Evolutionary conservation across 2,888 invertebrate species (phyloP).

Genomic region (Heliconius hortense): DNA sequence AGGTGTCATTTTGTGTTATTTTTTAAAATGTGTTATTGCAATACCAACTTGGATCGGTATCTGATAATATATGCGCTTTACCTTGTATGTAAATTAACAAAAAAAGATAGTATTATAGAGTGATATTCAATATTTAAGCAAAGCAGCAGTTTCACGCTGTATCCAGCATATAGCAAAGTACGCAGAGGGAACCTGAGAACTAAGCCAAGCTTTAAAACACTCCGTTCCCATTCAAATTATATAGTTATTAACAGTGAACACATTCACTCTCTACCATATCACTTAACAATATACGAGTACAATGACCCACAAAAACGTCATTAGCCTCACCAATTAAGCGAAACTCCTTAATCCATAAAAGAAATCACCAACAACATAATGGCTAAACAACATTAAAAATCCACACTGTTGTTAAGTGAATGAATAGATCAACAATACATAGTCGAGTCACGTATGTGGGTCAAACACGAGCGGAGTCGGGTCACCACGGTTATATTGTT

Average conservation of each 20-base stretch:
- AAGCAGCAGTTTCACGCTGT: not conserved
- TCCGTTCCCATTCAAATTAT: not conserved
- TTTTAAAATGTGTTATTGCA: not conserved
- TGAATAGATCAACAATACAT: conserved; percentile 4
- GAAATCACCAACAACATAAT: not conserved
- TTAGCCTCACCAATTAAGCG: too few species aligned
- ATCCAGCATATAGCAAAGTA: not conserved
- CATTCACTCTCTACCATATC: too few species aligned
- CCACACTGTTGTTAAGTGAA: not conserved
- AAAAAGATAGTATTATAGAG: too few species aligned
- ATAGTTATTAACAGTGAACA: too few species aligned
- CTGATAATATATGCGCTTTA: too few species aligned
- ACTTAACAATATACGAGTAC: too few species aligned
- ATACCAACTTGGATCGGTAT: too few species aligned
- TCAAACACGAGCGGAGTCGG: conserved; percentile 42
- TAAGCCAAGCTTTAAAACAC: not conserved
- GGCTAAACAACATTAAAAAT: conserved; percentile 1
- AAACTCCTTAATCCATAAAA: too few species aligned
- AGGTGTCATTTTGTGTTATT: not conserved
- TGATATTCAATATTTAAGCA: too few species aligned
- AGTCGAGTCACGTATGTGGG: conserved; percentile 44
- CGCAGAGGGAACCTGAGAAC: not conserved
- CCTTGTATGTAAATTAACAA: too few species aligned
- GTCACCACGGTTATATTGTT: conserved; percentile 31
- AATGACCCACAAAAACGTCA: too few species aligned